Evolutionary conservation across 1,140 invertebrate species (phyloP).

Genomic region (Theocolax elegans): DNA sequence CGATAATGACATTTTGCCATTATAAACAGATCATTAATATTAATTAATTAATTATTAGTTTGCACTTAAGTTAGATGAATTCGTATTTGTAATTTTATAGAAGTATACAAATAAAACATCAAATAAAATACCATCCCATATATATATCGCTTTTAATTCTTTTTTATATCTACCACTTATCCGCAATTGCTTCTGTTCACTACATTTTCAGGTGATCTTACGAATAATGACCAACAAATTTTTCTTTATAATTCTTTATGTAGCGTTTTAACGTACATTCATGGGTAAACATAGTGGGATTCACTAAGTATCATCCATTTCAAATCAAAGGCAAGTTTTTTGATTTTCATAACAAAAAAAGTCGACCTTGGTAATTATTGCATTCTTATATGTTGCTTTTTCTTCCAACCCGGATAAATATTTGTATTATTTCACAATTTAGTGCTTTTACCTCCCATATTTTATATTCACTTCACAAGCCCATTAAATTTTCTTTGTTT

Average conservation of each 20-base stretch:
- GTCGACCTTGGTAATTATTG: no score
- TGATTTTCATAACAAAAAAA: no score
- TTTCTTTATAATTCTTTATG: not conserved
- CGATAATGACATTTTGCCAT: not conserved
- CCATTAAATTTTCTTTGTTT: not conserved
- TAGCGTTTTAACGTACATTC: not conserved
- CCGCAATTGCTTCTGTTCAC: not conserved
- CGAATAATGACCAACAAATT: not conserved
- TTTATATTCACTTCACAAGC: not conserved
- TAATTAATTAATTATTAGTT: constrained; percentile 3
- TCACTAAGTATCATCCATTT: not conserved
- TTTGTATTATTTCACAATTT: no score
- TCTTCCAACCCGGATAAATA: not conserved
- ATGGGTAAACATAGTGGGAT: constrained; percentile 4
- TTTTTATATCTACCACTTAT: constrained; percentile 26
- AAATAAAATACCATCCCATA: constrained; percentile 29
- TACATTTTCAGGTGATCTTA: not conserved
- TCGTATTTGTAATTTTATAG: constrained; percentile 35
- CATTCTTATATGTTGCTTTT: not conserved
- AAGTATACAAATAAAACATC: constrained; percentile 33
- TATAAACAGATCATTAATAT: constrained; percentile 23
- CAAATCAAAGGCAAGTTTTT: constrained; percentile 15
- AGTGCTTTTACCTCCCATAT: no score
- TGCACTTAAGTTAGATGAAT: constrained; percentile 15
- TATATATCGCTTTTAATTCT: constrained; percentile 13